phyloP scores from a whole-genome alignment of 2,888 invertebrate genomes.

The Apodemia duryi region DNA sequence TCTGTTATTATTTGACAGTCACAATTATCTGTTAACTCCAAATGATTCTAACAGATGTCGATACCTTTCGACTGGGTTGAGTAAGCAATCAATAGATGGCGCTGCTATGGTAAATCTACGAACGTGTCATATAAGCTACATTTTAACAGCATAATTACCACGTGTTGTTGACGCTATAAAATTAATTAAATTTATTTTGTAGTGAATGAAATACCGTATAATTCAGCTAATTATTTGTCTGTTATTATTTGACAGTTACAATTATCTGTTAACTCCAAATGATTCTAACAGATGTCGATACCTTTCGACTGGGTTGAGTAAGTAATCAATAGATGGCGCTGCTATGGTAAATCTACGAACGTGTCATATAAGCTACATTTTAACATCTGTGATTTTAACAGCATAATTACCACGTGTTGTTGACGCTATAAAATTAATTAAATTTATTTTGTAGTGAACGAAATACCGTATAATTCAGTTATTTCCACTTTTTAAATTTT shows the following conservation, averaged over 20 bases:
- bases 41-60: conserved; percentile 17
- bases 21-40: no score
- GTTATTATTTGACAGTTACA: no score
- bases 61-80: conserved; percentile 22
- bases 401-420: no score
- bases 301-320: conserved; percentile 23
- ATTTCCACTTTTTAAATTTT: neutral
- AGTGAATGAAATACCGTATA: neutral
- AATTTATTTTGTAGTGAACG: neutral
- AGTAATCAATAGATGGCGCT: conserved; percentile 24
- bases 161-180: conserved; percentile 22
- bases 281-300: conserved; percentile 19
- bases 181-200: conserved; percentile 22
- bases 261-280: no score
- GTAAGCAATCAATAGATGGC: conserved; percentile 25
- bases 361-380: conserved; percentile 22
- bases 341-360: conserved; percentile 22
- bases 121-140: conserved; percentile 22
- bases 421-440: no score
- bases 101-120: conserved; percentile 22
- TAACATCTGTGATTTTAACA: neutral
- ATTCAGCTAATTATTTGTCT: no score
- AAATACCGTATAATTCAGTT: conserved; percentile 9
- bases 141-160: conserved; percentile 22
- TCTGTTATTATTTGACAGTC: no score